A percentile compares a stretch with the other conserved stretches of the same genome.
Evolutionary conservation across 1,140 invertebrate species (phyloP).

Genomic region (Penaeus indicus): DNA sequence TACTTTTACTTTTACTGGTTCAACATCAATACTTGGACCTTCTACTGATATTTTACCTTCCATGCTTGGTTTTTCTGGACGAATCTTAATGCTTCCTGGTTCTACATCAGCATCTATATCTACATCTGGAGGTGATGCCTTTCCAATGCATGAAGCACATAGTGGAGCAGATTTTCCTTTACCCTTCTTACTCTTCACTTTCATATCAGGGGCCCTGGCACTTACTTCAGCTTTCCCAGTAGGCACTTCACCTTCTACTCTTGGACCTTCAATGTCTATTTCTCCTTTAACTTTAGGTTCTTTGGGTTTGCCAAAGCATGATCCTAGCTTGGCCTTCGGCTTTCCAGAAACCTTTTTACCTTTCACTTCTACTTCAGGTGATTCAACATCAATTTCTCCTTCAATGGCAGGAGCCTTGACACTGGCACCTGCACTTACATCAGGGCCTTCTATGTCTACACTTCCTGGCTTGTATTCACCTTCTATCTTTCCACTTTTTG

Average conservation of each 20-base stretch:
- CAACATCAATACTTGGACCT: slow-evolving; percentile 1
- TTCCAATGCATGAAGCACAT: slow-evolving; percentile 57
- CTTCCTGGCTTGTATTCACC: slow-evolving; percentile 25
- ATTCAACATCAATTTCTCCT: neutral
- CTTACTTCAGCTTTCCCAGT: neutral
- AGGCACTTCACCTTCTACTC: slow-evolving; percentile 43
- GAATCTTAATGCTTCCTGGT: slow-evolving; percentile 5
- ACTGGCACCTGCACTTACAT: neutral
- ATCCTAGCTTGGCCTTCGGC: slow-evolving; percentile 35
- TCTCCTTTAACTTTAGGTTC: slow-evolving; percentile 28
- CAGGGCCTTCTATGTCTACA: slow-evolving; percentile 27
- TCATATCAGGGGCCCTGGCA: slow-evolving; percentile 27
- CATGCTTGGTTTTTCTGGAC: slow-evolving; percentile 19
- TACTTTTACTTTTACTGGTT: slow-evolving; percentile 16
- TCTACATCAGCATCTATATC: slow-evolving; percentile 36
- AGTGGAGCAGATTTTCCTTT: slow-evolving; percentile 30
- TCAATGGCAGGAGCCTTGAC: neutral
- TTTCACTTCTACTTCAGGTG: neutral
- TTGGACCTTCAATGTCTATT: slow-evolving; percentile 33
- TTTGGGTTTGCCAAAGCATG: slow-evolving; percentile 52
- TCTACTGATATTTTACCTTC: slow-evolving; percentile 11
- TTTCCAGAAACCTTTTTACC: slow-evolving; percentile 3
- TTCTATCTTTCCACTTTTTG: slow-evolving; percentile 42
- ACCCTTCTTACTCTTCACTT: slow-evolving; percentile 29
- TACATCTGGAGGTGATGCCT: slow-evolving; percentile 37